Conservation (phyloP, 92 coral and sea anemone genomes). For the Virgularia gustaviana region DNA sequence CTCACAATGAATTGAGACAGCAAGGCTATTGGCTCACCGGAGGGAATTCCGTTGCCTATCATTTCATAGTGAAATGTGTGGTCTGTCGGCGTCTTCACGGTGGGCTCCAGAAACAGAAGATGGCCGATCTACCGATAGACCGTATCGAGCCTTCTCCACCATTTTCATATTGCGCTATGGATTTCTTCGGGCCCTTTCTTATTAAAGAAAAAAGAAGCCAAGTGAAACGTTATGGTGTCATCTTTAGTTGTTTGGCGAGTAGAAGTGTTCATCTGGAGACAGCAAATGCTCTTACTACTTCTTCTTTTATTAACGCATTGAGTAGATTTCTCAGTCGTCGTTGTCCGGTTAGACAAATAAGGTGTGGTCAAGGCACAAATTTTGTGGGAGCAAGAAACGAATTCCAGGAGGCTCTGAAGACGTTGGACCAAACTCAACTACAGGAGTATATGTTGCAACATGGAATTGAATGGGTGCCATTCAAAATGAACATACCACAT, state of each 20-base stretch:
- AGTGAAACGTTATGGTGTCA: constrained; percentile 34
- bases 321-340: constrained; percentile 18
- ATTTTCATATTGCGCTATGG: constrained; percentile 49
- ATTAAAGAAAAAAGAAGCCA: constrained; percentile 27
- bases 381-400: constrained; percentile 37
- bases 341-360: constrained; percentile 30
- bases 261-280: constrained; percentile 50
- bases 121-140: constrained; percentile 55
- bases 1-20: constrained; percentile 36
- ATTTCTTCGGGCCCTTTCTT: constrained; percentile 55
- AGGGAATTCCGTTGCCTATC: constrained; percentile 12
- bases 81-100: constrained; percentile 29
- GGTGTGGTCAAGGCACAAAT: constrained; percentile 28
- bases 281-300: constrained; percentile 36
- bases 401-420: background rate
- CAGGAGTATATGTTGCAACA: constrained; percentile 23
- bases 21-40: constrained; percentile 32
- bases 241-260: constrained; percentile 29
- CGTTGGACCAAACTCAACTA: constrained; percentile 12
- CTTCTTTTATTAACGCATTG: constrained; percentile 53
- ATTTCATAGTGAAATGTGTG: constrained; percentile 32
- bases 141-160: constrained; percentile 46
- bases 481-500: constrained; percentile 7
- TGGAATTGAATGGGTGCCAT: constrained; percentile 13
- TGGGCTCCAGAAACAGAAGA: constrained; percentile 37